Conservation (phyloP, 2,113 vertebrate species). For the Pogona vitticeps region DNA sequence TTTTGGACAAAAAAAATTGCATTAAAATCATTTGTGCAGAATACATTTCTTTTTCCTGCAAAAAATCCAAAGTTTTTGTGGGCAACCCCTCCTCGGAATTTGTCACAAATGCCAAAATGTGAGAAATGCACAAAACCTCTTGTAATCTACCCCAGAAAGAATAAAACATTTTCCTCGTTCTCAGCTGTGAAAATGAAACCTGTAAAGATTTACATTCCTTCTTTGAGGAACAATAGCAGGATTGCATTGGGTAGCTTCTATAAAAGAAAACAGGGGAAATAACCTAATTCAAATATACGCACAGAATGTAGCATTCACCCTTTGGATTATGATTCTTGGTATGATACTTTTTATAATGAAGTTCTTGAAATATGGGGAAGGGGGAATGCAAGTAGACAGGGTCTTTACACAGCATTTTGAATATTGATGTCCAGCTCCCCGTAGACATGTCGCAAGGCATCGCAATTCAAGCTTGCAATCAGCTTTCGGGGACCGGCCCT, state of each 20-base stretch:
- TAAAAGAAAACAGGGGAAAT: background rate
- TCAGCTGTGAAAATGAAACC: no score
- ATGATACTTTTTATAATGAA: background rate
- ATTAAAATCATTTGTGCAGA: no score
- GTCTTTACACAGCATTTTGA: conserved; percentile 58
- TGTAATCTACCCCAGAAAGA: no score
- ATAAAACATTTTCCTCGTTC: no score
- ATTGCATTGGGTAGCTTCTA: background rate
- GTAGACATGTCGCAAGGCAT: conserved; percentile 86
- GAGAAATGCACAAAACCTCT: no score
- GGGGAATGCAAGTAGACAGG: background rate
- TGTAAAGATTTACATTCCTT: no score
- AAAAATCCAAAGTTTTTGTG: no score
- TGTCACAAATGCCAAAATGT: no score
- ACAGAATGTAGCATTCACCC: background rate
- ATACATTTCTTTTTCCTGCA: no score
- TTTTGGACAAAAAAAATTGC: no score
- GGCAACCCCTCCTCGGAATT: no score
- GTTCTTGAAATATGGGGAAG: conserved; percentile 20
- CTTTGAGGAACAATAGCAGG: background rate
- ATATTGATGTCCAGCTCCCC: conserved; percentile 80
- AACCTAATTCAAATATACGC: background rate
- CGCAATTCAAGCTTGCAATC: conserved; percentile 87
- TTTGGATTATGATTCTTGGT: background rate
- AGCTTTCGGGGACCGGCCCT: conserved; percentile 80